phyloP scores from a whole-genome alignment of 1,140 invertebrate genomes.

The Panagrolaimus sp. region DNA sequence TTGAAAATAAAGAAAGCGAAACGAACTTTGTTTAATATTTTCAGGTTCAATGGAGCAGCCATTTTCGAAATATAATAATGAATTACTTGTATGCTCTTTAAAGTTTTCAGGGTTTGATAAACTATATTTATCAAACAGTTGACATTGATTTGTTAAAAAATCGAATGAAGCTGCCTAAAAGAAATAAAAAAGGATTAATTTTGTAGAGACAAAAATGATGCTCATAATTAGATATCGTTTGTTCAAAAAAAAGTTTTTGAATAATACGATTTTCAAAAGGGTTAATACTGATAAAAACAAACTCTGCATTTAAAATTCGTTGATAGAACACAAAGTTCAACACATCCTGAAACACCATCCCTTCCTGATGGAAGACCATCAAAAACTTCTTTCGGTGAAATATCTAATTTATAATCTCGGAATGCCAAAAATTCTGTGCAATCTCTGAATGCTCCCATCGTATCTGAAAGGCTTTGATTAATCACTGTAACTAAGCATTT shows the following conservation, averaged over 20 bases:
- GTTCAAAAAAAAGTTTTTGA: too few species aligned
- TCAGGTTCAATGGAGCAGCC: conserved; percentile 10
- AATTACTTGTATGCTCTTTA: conserved; percentile 9
- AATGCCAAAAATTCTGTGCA: conserved; percentile 24
- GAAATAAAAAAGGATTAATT: too few species aligned
- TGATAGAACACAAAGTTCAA: conserved; percentile 23
- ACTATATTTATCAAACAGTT: conserved; percentile 16
- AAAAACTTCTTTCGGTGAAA: conserved; percentile 20
- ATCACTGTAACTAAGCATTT: not conserved
- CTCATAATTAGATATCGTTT: too few species aligned
- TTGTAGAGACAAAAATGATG: not conserved
- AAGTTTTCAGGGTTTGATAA: conserved; percentile 11
- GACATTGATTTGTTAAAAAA: conserved; percentile 7
- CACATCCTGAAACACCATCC: conserved; percentile 20
- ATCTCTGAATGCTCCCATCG: conserved; percentile 19
- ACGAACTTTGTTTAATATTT: not conserved
- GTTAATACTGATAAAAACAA: too few species aligned
- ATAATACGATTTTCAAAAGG: too few species aligned
- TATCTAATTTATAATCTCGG: conserved; percentile 21
- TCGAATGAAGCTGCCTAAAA: conserved; percentile 25
- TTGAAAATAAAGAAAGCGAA: too few species aligned
- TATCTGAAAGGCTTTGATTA: conserved; percentile 1
- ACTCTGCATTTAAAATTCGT: conserved; percentile 19
- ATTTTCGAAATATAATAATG: conserved; percentile 23
- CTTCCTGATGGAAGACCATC: conserved; percentile 14